phyloP scores from a whole-genome alignment of 1,140 invertebrate species.

The Acyrthosiphon pisum region DNA sequence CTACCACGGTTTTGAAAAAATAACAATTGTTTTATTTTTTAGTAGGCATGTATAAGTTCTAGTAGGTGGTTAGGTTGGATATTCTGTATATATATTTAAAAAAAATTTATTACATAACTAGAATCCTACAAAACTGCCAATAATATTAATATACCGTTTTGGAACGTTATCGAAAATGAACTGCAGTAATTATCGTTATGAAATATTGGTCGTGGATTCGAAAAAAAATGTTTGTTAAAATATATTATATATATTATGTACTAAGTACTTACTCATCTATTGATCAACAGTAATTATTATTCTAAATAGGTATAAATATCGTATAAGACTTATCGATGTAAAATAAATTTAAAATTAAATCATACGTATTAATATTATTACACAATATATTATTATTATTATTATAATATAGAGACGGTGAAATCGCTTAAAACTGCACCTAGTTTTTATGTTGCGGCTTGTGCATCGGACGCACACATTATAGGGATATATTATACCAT shows the following conservation, averaged over 20 bases:
- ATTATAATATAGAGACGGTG: background rate
- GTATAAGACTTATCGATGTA: background rate
- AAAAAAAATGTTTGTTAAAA: background rate
- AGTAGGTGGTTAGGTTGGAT: background rate
- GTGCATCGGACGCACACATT: background rate
- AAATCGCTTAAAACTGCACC: slow-evolving; percentile 22
- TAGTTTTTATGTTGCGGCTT: background rate
- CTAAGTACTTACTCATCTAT: background rate
- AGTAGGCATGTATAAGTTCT: background rate
- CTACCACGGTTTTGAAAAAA: background rate
- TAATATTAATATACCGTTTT: background rate
- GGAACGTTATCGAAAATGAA: background rate
- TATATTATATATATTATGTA: too few relatives aligned
- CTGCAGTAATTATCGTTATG: background rate
- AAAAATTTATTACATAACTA: too few relatives aligned
- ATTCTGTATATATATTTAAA: too few relatives aligned
- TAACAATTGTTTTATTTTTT: background rate
- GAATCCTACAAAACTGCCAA: background rate
- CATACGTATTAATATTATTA: background rate
- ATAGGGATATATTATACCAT: background rate
- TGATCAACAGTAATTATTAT: background rate
- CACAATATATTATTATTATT: background rate
- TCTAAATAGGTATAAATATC: background rate
- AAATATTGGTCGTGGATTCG: background rate
- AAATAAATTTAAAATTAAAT: background rate